Evolutionary conservation across 2,888 invertebrate genomes (phyloP).

Genomic region (Lypha dubia): DNA sequence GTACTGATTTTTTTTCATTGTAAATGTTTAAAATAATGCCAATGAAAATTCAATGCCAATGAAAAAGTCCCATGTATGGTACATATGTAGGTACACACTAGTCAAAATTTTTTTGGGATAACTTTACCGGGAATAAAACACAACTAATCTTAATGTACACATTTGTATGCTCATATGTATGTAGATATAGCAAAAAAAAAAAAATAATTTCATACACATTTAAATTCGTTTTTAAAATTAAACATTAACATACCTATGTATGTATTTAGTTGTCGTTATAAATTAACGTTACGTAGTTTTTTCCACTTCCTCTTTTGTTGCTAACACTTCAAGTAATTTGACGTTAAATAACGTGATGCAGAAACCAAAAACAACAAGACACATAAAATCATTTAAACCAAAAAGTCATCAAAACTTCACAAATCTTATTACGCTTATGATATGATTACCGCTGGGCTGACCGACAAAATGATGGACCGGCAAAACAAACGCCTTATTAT

Average conservation of each 20-base stretch:
- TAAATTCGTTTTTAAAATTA: neutral
- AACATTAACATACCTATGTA: constrained; percentile 30
- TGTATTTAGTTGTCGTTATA: constrained; percentile 18
- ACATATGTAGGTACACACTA: neutral
- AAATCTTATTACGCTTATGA: constrained; percentile 66
- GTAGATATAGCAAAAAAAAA: neutral
- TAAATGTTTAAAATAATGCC: too few relatives aligned
- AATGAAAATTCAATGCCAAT: too few relatives aligned
- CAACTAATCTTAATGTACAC: neutral
- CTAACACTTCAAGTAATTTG: constrained; percentile 46
- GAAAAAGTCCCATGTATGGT: too few relatives aligned
- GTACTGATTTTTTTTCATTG: too few relatives aligned
- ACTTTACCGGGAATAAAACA: neutral
- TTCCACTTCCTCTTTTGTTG: constrained; percentile 44
- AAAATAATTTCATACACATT: neutral
- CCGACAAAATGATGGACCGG: constrained; percentile 44
- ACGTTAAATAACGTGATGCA: constrained; percentile 56
- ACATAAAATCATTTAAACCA: constrained; percentile 59
- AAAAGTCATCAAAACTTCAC: constrained; percentile 67
- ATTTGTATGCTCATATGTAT: neutral
- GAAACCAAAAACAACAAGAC: constrained; percentile 53
- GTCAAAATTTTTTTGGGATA: neutral
- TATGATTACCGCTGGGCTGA: constrained; percentile 54
- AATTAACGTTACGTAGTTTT: constrained; percentile 25
- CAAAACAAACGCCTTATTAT: constrained; percentile 34